These are phyloP conservation scores for Lindbergichthys nudifrons DNA, from an alignment of 2,797 vertebrate genomes.

Conservation along the genomic window DNA sequence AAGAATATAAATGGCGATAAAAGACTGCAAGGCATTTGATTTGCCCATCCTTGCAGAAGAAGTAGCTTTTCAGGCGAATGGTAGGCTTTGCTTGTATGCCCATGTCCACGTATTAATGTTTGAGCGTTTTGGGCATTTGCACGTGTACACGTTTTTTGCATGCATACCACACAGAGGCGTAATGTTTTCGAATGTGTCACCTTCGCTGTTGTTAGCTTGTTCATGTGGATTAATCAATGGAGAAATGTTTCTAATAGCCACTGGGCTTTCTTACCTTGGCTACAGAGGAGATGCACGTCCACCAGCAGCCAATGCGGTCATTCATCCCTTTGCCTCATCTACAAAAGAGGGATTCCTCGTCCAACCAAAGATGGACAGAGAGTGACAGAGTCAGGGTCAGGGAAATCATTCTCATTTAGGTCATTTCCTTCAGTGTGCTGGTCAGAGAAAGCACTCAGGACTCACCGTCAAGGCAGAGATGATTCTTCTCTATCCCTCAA, in stretches of 20 bases:
- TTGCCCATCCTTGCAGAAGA: conserved; percentile 57
- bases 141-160: conserved; percentile 1
- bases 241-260: conserved; percentile 50
- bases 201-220: conserved; percentile 47
- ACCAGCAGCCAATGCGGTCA: background rate
- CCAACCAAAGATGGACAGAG: conserved; percentile 12
- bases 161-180: background rate
- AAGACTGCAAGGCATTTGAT: conserved; percentile 42
- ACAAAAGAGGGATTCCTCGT: conserved; percentile 33
- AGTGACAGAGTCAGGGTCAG: conserved; percentile 29
- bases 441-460: conserved; percentile 54
- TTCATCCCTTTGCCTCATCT: conserved; percentile 9
- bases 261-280: conserved; percentile 20
- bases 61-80: conserved; percentile 41
- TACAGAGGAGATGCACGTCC: conserved; percentile 29
- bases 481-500: conserved; percentile 38
- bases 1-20: background rate
- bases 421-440: conserved; percentile 55
- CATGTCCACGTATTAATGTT: conserved; percentile 18
- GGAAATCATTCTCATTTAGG: conserved; percentile 53
- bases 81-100: background rate
- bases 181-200: conserved; percentile 39
- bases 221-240: conserved; percentile 61
- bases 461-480: conserved; percentile 38
- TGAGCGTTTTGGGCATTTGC: conserved; percentile 18